Evolutionary conservation across 2,113 vertebrate genomes (phyloP).

Genomic region (Excalfactoria chinensis): DNA sequence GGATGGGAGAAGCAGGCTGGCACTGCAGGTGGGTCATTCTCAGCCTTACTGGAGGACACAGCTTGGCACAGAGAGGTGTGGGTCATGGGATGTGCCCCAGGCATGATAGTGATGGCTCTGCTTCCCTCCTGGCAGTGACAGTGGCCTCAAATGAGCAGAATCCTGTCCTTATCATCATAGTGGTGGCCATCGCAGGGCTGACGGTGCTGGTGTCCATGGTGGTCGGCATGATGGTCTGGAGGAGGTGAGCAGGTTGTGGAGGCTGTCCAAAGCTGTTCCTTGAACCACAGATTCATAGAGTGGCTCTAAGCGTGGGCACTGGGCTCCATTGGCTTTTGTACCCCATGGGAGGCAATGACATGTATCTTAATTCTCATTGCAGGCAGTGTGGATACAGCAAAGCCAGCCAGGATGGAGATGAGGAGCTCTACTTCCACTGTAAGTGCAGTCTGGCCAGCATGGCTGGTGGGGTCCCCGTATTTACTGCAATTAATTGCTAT

Average conservation of each 20-base stretch:
- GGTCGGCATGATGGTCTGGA: constrained; percentile 85
- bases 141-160: constrained; percentile 88
- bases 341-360: accelerated
- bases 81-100: not conserved
- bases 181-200: constrained; percentile 85
- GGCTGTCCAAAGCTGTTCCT: not conserved
- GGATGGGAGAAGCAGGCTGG: not conserved
- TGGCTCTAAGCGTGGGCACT: not conserved
- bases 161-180: constrained; percentile 83
- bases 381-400: constrained; percentile 94
- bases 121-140: constrained; percentile 74
- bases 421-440: constrained; percentile 94
- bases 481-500: not conserved
- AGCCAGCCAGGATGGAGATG: constrained; percentile 90
- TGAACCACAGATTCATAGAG: not conserved
- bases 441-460: constrained; percentile 44
- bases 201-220: constrained; percentile 85
- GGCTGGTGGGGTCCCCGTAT: not conserved
- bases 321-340: not conserved
- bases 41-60: not conserved
- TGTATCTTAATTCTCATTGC: not conserved
- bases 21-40: accelerated
- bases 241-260: constrained; percentile 78
- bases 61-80: not conserved
- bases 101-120: accelerated